Evolutionary conservation across 2,888 invertebrate genomes (phyloP).

Genomic region (Thymelicus sylvestris): DNA sequence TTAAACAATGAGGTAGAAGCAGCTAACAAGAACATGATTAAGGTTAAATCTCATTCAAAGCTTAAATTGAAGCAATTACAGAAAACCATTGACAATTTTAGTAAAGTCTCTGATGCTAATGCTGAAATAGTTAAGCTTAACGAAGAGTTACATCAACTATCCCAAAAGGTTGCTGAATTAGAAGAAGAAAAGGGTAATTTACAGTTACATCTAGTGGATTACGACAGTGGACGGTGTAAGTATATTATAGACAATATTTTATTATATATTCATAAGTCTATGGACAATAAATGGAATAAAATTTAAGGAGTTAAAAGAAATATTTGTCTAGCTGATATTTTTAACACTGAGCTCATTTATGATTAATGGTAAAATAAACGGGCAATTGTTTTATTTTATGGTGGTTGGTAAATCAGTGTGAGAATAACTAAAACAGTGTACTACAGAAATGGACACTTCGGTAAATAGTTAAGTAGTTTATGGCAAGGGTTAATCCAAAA

Average conservation of each 20-base stretch:
- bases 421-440: too few relatives aligned
- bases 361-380: too few relatives aligned
- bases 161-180: constrained; percentile 91
- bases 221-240: constrained; percentile 89
- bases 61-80: constrained; percentile 90
- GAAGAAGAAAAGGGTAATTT: constrained; percentile 97
- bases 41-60: constrained; percentile 89
- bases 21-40: constrained; percentile 90
- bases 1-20: constrained; percentile 90
- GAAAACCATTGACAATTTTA: constrained; percentile 88
- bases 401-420: too few relatives aligned
- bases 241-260: constrained; percentile 40
- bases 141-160: constrained; percentile 86
- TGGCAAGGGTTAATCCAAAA: too few relatives aligned
- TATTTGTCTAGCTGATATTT: too few relatives aligned
- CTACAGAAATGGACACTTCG: too few relatives aligned
- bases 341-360: too few relatives aligned
- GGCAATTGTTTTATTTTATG: too few relatives aligned
- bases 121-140: constrained; percentile 87
- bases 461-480: too few relatives aligned
- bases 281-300: too few relatives aligned
- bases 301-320: too few relatives aligned
- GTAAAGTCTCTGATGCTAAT: constrained; percentile 88
- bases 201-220: constrained; percentile 92
- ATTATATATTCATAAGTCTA: background rate